These are phyloP conservation scores for Osmerus mordax DNA, from an alignment of 2,113 vertebrate species.

Conservation along the genomic window DNA sequence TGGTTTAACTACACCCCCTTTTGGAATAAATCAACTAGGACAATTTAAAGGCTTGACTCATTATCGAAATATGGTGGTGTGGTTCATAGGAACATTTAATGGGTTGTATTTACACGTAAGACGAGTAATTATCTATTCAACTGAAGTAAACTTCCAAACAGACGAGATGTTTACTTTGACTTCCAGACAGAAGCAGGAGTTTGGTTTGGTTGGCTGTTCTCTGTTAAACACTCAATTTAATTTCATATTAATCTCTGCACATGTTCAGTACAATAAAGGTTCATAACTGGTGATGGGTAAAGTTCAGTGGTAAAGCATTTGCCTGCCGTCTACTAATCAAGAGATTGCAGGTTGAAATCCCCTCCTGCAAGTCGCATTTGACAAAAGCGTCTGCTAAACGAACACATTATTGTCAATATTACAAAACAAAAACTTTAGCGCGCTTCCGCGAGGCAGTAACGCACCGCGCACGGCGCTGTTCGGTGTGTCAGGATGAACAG, in stretches of 20 bases:
- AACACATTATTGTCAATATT: too few species aligned
- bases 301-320: too few species aligned
- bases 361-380: too few species aligned
- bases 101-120: constrained; percentile 25
- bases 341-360: too few species aligned
- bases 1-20: constrained; percentile 49
- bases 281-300: too few species aligned
- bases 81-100: constrained; percentile 30
- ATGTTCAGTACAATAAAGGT: too few species aligned
- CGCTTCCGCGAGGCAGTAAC: background rate
- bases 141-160: constrained; percentile 23
- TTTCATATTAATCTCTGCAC: too few species aligned
- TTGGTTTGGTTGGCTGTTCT: too few species aligned
- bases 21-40: constrained; percentile 52
- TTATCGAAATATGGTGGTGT: constrained; percentile 49
- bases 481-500: constrained; percentile 31
- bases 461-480: background rate
- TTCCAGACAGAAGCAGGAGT: constrained; percentile 29
- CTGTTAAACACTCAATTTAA: too few species aligned
- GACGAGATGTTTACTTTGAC: constrained; percentile 22
- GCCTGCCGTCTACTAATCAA: too few species aligned
- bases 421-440: too few species aligned
- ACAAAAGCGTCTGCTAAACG: too few species aligned
- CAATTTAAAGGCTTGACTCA: constrained; percentile 39
- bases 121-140: constrained; percentile 30